Evolutionary conservation across 2,888 invertebrate species (phyloP).

Genomic region (Gryllus longicercus): DNA sequence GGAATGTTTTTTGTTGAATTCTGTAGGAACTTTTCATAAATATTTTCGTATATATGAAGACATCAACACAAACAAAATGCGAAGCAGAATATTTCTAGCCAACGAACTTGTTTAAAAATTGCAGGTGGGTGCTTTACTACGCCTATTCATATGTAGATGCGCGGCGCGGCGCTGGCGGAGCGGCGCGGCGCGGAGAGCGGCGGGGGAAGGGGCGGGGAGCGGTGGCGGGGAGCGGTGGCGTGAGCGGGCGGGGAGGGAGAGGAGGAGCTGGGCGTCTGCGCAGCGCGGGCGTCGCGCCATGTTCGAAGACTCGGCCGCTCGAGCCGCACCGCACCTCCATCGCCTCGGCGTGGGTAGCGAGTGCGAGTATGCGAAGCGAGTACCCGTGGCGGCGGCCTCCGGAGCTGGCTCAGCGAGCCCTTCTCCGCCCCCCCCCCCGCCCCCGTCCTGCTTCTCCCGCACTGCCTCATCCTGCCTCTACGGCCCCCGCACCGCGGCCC

Average conservation of each 20-base stretch:
- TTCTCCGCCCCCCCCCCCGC: not conserved
- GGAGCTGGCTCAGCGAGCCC: not conserved
- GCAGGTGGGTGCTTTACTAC: constrained; percentile 1
- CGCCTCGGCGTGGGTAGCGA: constrained; percentile 17
- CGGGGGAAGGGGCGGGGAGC: not conserved
- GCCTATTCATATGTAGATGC: constrained; percentile 17
- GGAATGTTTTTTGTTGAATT: not conserved
- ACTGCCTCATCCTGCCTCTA: too few species aligned
- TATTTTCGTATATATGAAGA: constrained; percentile 7
- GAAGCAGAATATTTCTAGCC: not conserved
- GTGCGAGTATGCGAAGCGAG: not conserved
- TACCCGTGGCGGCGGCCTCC: not conserved
- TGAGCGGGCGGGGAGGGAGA: not conserved
- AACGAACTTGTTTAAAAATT: constrained; percentile 17
- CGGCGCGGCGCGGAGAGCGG: not conserved
- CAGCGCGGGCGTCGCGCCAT: not conserved
- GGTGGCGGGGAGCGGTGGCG: not conserved
- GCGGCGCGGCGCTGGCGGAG: not conserved
- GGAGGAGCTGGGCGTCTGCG: not conserved
- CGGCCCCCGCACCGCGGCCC: not conserved
- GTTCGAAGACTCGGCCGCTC: not conserved
- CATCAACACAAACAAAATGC: constrained; percentile 1
- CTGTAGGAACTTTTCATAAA: constrained; percentile 1
- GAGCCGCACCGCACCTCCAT: not conserved
- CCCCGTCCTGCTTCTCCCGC: not conserved